Evolutionary conservation across 2,888 invertebrate species (phyloP).

Genomic region (Scotopteryx bipunctaria): DNA sequence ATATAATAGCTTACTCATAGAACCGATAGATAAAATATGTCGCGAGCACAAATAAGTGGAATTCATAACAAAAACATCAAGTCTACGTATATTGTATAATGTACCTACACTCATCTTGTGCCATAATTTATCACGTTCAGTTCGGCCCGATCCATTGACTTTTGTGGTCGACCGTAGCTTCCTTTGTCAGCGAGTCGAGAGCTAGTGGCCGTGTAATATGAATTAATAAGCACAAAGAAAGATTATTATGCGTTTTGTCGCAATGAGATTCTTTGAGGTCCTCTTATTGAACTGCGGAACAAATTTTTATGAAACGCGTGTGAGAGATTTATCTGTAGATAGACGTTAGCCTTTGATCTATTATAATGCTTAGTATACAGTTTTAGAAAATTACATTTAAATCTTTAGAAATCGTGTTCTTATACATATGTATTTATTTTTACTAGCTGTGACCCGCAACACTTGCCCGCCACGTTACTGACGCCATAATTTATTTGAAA

Average conservation of each 20-base stretch:
- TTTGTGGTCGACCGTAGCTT: slow-evolving; percentile 70
- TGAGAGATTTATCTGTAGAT: slow-evolving; percentile 41
- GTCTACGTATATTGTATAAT: slow-evolving; percentile 54
- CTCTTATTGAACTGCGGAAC: slow-evolving; percentile 72
- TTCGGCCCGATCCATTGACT: slow-evolving; percentile 76
- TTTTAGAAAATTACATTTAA: no score
- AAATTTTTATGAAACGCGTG: slow-evolving; percentile 75
- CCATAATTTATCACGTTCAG: slow-evolving; percentile 80
- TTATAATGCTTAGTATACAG: slow-evolving; percentile 39
- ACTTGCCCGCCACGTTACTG: no score
- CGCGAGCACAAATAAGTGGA: slow-evolving; percentile 74
- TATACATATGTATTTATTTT: no score
- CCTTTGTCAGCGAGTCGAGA: slow-evolving; percentile 76
- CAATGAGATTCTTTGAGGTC: slow-evolving; percentile 56
- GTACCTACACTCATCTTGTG: slow-evolving; percentile 65
- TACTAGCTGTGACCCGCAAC: no score
- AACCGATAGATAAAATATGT: slow-evolving; percentile 74
- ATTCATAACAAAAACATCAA: slow-evolving; percentile 63
- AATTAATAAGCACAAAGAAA: slow-evolving; percentile 82
- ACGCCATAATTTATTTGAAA: no score
- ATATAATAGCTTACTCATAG: slow-evolving; percentile 73
- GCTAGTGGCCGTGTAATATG: slow-evolving; percentile 82
- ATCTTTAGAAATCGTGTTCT: no score
- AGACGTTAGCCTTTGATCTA: slow-evolving; percentile 47
- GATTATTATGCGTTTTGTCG: slow-evolving; percentile 78